A percentile compares a stretch with the other conserved stretches of the same genome.
phyloP scores from a whole-genome alignment of 2,888 invertebrate genomes.

The Choristoneura rosaceana region DNA sequence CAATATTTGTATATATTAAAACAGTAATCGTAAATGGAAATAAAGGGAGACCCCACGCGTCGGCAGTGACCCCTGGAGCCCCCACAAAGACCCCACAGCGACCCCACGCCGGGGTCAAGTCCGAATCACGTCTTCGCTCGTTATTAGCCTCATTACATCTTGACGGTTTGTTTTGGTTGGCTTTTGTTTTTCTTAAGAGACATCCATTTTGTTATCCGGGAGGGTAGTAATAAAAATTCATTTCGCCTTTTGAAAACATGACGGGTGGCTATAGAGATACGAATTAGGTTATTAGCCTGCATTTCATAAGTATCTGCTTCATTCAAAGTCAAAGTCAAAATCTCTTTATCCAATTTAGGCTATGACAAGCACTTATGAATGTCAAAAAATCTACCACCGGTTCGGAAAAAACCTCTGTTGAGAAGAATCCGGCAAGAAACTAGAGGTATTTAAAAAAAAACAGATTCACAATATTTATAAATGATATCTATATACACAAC shows the following conservation, averaged over 20 bases:
- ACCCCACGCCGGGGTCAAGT: slow-evolving; percentile 29
- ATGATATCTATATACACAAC: too few relatives aligned
- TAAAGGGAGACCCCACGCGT: slow-evolving; percentile 13
- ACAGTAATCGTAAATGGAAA: slow-evolving; percentile 8
- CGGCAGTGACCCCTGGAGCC: neutral
- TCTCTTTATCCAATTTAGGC: too few relatives aligned
- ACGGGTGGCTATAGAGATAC: neutral
- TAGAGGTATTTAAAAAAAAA: too few relatives aligned
- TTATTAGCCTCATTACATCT: slow-evolving; percentile 36
- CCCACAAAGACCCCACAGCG: slow-evolving; percentile 16
- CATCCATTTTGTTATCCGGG: neutral
- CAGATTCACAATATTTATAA: too few relatives aligned
- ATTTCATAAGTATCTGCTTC: too few relatives aligned
- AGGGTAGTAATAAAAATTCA: neutral
- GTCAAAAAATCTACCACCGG: too few relatives aligned
- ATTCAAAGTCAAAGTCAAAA: too few relatives aligned
- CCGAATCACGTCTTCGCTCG: slow-evolving; percentile 34
- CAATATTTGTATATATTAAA: too few relatives aligned
- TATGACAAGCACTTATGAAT: too few relatives aligned
- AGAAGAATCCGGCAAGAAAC: too few relatives aligned
- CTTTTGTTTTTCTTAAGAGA: slow-evolving; percentile 26
- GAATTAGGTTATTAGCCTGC: neutral
- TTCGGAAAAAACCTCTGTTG: too few relatives aligned
- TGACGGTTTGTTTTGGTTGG: slow-evolving; percentile 31
- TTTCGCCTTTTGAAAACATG: neutral